Evolutionary conservation across 2,888 invertebrate genomes (phyloP).

Genomic region (Cantharis nigra): DNA sequence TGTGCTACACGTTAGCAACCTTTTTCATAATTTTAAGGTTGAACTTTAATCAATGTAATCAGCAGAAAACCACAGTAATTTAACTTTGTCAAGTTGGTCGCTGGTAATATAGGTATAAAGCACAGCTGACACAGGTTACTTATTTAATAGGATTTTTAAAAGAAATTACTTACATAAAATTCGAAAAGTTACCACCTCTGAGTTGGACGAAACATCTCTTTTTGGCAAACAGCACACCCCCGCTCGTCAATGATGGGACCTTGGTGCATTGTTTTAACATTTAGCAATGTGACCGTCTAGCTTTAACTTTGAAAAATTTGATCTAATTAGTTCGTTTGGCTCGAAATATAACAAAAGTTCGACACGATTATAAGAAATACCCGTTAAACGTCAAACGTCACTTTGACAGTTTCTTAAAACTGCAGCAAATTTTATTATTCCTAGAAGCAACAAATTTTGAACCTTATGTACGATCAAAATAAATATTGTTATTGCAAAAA

Average conservation of each 20-base stretch:
- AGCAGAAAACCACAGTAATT: background rate
- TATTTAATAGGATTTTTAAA: no score
- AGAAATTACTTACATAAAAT: no score
- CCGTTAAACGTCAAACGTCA: background rate
- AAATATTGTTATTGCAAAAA: slow-evolving; percentile 17
- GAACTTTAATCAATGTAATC: background rate
- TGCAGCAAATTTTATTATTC: slow-evolving; percentile 9
- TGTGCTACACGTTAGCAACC: background rate
- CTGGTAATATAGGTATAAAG: no score
- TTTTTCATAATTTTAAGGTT: background rate
- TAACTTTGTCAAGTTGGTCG: background rate
- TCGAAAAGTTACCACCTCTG: no score
- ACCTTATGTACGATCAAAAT: slow-evolving; percentile 19
- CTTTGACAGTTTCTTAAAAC: background rate
- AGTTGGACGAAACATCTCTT: no score
- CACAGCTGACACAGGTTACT: no score
- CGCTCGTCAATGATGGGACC: no score
- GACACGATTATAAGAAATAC: background rate
- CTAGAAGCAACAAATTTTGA: slow-evolving; percentile 7
- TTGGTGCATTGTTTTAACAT: no score
- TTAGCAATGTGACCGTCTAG: no score
- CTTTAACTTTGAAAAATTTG: background rate
- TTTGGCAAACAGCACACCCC: no score
- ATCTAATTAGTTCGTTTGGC: background rate
- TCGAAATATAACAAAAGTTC: background rate